phyloP scores from a whole-genome alignment of 2,888 invertebrate genomes.

The Sepioteuthis lessoniana region DNA sequence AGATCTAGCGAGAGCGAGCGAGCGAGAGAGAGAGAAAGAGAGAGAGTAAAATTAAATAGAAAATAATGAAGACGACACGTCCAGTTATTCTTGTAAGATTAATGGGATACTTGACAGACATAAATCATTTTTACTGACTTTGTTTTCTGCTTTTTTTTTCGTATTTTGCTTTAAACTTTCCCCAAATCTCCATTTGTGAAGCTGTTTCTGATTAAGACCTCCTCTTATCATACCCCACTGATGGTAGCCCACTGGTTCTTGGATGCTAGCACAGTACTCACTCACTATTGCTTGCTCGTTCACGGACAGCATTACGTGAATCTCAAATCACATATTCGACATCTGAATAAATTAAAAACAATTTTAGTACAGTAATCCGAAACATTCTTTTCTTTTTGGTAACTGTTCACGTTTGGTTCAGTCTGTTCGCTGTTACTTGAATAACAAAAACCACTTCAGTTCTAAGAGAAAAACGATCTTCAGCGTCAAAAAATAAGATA shows the following conservation, averaged over 20 bases:
- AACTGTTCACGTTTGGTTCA: no score
- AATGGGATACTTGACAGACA: background rate
- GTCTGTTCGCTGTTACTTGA: no score
- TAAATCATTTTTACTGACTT: conserved; percentile 17
- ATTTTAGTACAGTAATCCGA: no score
- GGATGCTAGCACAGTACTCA: background rate
- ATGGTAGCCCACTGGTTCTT: background rate
- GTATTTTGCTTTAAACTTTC: background rate
- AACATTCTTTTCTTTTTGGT: no score
- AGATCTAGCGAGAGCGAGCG: background rate
- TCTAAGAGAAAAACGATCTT: no score
- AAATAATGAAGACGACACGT: background rate
- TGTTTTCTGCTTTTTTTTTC: background rate
- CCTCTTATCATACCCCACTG: background rate
- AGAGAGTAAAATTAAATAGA: background rate
- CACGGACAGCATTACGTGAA: no score
- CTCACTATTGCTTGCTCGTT: no score
- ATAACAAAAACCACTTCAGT: no score
- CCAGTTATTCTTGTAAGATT: background rate
- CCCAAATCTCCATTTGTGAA: background rate
- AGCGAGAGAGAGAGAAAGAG: background rate
- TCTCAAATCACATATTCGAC: no score
- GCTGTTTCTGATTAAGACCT: background rate
- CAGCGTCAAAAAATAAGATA: no score
- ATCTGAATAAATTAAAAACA: no score